Base-by-base conservation (phyloP, 2,888 invertebrate genomes). In the Xestoiulus laeticollis region DNA sequence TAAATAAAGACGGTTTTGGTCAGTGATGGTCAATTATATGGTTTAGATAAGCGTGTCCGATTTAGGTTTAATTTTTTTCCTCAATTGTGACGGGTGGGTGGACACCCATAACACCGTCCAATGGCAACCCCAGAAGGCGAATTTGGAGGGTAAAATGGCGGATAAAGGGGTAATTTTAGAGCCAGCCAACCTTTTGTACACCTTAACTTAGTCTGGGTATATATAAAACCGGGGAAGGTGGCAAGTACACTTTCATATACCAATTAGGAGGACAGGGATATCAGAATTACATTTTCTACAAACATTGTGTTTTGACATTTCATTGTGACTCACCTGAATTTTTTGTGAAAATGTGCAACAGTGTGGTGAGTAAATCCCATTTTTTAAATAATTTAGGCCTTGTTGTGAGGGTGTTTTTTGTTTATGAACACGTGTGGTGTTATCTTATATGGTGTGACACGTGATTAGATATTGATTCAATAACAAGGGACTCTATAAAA, bases 291-390 rank as follows among this genome's bases (percentile, higher is more conserved):
- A 22, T 68, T 68, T 68, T 2, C n/a, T n/a, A 53, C n/a, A 53
- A 19, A n/a, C n/a, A 6, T n/a, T n/a, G 53, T 53, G 53, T n/a
- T n/a, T n/a, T n/a, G n/a, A n/a, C n/a, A n/a, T n/a, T n/a, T n/a
- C n/a, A n/a, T n/a, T 48, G 48, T 48, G 14, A 12, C 10, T 48
- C 16, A 12, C 53, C 1, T 22, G 1, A 6, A 0, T 6, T 22
- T 68, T 68, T 68, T 68, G 22, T 8, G 8, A 68, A 68, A 22
- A 68, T 68, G 59, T 22, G 22, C 6, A 22, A 12, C 59, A 68
- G 22, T 68, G n/a, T 68, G 59, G 59, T 68, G 22, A 68, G 59
- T 68, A 68, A 53, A 53, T n/a, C n/a, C n/a, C n/a, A n/a, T n/a
- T n/a, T n/a, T n/a, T n/a, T n/a, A n/a, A n/a, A n/a, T n/a, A n/a